Evolutionary conservation across 2,888 invertebrate genomes (phyloP), one percentile per base, ranked within the genome.

Genomic region (Glaucopsyche alexis): DNA sequence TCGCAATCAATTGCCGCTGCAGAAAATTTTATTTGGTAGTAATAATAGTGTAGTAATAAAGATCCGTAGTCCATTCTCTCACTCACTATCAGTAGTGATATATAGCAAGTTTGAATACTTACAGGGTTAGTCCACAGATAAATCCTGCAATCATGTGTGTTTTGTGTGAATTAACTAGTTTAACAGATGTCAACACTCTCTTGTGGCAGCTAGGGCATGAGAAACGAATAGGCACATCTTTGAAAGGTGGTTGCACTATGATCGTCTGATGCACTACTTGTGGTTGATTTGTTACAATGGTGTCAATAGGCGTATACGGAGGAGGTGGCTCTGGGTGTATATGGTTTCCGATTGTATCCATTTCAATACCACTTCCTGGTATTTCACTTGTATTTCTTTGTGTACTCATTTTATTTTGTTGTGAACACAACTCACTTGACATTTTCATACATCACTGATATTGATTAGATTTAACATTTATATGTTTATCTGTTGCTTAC

Each of bases 71-170:
- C n/a, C 29, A 29, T 29, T 29, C 29, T 29, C 29, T 29, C 29
- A 29, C 29, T 29, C 29, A 1, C 2, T 29, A 29, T 29, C n/a
- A 55, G 55, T 55, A 14, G 0, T 16, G 2, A 55, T 55, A 55
- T 55, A 3, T 55, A 55, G 16, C 7, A 29, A 52, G n/a, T 49
- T 40, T 49, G 38, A 14, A 72, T 78, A 84, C 91, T 88, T 83
- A 91, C 92, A 86, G 78, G 74, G 90, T 88, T 71, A 87, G 83
- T 72, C 92, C 93, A 81, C 87, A 90, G 77, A 92, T 80, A 75
- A 91, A 92, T 69, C 92, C 93, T 77, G 91, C 90, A 38, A 89
- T 72, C 84, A 92, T 82, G 75, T 93, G 91, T 73, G 92, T 91
- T 81, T 85, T 88, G 52, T 82, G 83, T 11, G 91, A 85, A 78